Evolutionary conservation across 2,888 invertebrate species (phyloP).

Genomic region (Craniophora ligustri): DNA sequence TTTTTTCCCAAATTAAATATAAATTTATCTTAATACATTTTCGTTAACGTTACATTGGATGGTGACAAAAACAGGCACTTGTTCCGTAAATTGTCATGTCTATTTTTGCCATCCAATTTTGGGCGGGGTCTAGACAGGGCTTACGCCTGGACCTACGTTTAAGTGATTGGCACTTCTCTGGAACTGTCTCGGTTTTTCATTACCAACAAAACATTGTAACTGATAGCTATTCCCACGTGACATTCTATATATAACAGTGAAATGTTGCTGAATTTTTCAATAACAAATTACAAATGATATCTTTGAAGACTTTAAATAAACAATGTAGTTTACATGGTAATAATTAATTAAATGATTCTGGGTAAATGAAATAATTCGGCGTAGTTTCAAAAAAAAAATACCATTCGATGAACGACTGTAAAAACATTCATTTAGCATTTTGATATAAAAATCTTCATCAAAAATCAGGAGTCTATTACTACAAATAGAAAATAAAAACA

Average conservation of each 20-base stretch:
- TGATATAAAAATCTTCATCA: too few relatives aligned
- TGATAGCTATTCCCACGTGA: not conserved
- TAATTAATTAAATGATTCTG: too few relatives aligned
- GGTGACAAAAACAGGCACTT: not conserved
- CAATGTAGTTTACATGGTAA: too few relatives aligned
- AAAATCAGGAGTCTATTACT: too few relatives aligned
- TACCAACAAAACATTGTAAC: constrained; percentile 15
- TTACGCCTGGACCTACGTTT: constrained; percentile 25
- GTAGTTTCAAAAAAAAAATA: not conserved
- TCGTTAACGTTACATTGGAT: not conserved
- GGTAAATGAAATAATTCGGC: too few relatives aligned
- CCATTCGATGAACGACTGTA: not conserved
- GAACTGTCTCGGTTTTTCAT: constrained; percentile 23
- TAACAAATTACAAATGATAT: too few relatives aligned
- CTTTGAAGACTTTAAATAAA: too few relatives aligned
- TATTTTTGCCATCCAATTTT: constrained; percentile 20
- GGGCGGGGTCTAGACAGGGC: constrained; percentile 9
- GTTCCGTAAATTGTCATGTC: constrained; percentile 19
- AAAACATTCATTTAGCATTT: constrained; percentile 14
- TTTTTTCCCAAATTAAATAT: not conserved
- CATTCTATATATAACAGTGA: too few relatives aligned
- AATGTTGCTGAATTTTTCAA: too few relatives aligned
- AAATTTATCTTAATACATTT: not conserved
- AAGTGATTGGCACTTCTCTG: constrained; percentile 43
- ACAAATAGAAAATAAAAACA: not conserved